Base-by-base conservation (phyloP, 2,888 invertebrate genomes). In the Ennomos erosarius region DNA sequence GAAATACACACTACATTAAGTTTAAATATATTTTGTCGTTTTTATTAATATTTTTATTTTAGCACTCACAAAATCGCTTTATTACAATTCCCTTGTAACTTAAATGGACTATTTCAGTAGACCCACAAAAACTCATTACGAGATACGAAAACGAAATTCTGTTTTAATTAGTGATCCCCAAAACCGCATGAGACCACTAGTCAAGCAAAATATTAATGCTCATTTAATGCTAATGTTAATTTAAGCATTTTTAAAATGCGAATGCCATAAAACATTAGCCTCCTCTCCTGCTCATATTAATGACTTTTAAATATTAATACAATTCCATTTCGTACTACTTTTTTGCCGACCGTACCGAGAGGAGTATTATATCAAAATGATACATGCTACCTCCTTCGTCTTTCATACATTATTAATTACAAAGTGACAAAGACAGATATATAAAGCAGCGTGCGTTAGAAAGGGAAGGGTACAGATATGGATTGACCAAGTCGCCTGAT, bases 401-500 rank as follows among this genome's bases (percentile, higher is more conserved):
- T 81, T 85, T 86, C 85, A 87, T 88, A 84, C 85, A 87, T 88
- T 87, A 88, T 87, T 88, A 88, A 88, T 88, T 86, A 85, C 83
- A 70, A 76, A 73, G 75, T 49, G 78, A 85, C 67, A 67, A 76
- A 70, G 85, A 82, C 59, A 62, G 71, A 52, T 55, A 37, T 59
- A 69, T 48, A 45, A 45, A 51, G 54, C 33, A 26, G 42, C 10
- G 16, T 43, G 44, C 44, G 69, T 56, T n/a, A 34, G 74, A 73
- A 49, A 63, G 67, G 57, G 78, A 77, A n/a, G 54, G 64, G 16
- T 11, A 35, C 35, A 12, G 44, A 35, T 74, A 70, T 68, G 70
- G 77, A 74, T 73, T 79, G 81, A 73, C 76, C 75, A 78, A 73
- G 68, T 70, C 74, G 66, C 59, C 61, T 55, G 69, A 26, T 39